These are phyloP conservation scores for Dryas iulia DNA, from an alignment of 1,140 invertebrate species.

Conservation along the genomic window DNA sequence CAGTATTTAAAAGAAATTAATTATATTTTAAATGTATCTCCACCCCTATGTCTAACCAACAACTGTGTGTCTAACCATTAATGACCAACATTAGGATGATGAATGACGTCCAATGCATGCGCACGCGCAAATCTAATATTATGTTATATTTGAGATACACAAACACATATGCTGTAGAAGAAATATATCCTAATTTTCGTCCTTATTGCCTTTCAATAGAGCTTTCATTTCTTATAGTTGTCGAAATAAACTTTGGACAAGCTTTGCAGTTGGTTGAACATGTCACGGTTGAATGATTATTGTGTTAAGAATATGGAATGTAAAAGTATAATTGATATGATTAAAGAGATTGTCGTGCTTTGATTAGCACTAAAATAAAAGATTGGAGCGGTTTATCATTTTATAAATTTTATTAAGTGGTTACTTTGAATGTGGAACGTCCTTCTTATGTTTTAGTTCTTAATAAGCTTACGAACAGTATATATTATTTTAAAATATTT, in stretches of 20 bases:
- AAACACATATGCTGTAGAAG: constrained; percentile 6
- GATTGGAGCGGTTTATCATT: not conserved
- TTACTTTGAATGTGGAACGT: not conserved
- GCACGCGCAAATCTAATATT: constrained; percentile 44
- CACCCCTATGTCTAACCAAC: not conserved
- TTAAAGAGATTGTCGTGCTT: constrained; percentile 1
- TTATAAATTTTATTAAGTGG: not conserved
- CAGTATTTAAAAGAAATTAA: not conserved
- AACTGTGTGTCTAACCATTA: constrained; percentile 37
- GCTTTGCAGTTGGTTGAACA: constrained; percentile 17
- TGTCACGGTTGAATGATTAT: constrained; percentile 29
- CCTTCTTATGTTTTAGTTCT: not conserved
- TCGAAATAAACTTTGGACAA: not conserved
- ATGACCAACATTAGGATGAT: constrained; percentile 45
- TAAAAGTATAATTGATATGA: constrained; percentile 7
- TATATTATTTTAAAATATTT: too few relatives aligned
- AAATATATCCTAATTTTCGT: not conserved
- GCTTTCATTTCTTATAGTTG: not conserved
- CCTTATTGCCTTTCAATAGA: constrained; percentile 6
- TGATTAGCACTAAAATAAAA: not conserved
- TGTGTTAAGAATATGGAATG: constrained; percentile 17
- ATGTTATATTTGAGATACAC: constrained; percentile 35
- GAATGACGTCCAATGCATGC: constrained; percentile 33
- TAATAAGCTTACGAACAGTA: too few relatives aligned
- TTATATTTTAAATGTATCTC: not conserved